phyloP scores from a whole-genome alignment of 2,797 vertebrate genomes.

The Thalassophryne amazonica region DNA sequence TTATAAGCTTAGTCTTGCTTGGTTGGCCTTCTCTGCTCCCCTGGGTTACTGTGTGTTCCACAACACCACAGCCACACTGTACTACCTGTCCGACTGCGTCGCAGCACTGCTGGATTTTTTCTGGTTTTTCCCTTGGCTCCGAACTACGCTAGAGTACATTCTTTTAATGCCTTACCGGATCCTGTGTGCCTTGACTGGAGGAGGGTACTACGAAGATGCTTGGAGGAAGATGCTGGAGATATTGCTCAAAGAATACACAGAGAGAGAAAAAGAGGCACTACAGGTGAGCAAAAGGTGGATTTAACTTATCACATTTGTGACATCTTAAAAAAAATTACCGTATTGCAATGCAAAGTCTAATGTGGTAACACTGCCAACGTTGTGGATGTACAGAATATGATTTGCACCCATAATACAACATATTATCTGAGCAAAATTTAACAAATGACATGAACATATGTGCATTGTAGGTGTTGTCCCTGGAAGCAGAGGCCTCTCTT shows the following conservation, averaged over 20 bases:
- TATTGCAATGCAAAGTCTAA: too few species aligned
- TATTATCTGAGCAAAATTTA: too few species aligned
- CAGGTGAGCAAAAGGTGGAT: slow-evolving; percentile 81
- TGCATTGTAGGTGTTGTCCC: slow-evolving; percentile 78
- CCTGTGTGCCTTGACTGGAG: slow-evolving; percentile 72
- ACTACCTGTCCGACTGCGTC: slow-evolving; percentile 80
- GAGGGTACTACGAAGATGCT: slow-evolving; percentile 64
- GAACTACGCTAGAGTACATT: slow-evolving; percentile 74
- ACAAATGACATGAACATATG: slow-evolving; percentile 1
- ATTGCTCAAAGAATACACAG: slow-evolving; percentile 76
- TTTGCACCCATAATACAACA: too few species aligned
- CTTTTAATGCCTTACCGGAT: slow-evolving; percentile 82
- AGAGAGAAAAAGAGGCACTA: slow-evolving; percentile 78
- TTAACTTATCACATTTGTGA: too few species aligned
- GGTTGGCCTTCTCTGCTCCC: slow-evolving; percentile 83
- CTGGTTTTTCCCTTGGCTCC: slow-evolving; percentile 83
- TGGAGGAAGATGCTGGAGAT: slow-evolving; percentile 82
- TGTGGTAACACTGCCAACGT: too few species aligned
- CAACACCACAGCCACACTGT: slow-evolving; percentile 82
- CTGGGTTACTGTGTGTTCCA: slow-evolving; percentile 81
- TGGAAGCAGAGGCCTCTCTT: slow-evolving; percentile 72
- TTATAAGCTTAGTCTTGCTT: slow-evolving; percentile 83
- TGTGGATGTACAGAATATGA: too few species aligned
- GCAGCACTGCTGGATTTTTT: slow-evolving; percentile 81
- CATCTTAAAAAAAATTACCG: too few species aligned